These are phyloP conservation scores for Sthenelais limicola DNA, from an alignment of 2,888 invertebrate species.

Conservation along the genomic window DNA sequence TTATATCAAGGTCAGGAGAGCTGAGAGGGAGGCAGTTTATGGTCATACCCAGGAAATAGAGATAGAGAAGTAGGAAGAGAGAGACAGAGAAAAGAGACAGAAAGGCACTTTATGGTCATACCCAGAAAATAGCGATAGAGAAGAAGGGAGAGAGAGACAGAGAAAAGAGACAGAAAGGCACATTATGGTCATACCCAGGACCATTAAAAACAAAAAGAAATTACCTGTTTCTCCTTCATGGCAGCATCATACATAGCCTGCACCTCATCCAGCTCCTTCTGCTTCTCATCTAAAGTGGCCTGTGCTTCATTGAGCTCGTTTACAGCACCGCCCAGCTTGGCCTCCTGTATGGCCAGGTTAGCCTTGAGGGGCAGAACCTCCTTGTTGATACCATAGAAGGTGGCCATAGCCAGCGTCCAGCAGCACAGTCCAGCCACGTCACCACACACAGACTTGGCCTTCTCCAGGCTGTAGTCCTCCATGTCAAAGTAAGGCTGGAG, in stretches of 20 bases:
- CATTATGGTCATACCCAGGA: no score
- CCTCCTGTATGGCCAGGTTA: slow-evolving; percentile 65
- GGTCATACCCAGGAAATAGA: no score
- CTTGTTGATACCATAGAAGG: slow-evolving; percentile 85
- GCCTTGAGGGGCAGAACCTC: slow-evolving; percentile 92
- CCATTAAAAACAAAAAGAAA: not conserved
- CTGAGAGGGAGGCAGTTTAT: no score
- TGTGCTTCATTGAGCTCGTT: slow-evolving; percentile 58
- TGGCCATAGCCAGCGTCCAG: slow-evolving; percentile 70
- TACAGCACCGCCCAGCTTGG: slow-evolving; percentile 66
- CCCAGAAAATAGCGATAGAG: no score
- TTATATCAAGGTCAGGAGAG: no score
- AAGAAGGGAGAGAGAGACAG: no score
- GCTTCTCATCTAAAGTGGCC: slow-evolving; percentile 58
- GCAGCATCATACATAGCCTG: slow-evolving; percentile 61
- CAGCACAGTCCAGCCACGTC: slow-evolving; percentile 71
- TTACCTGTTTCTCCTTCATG: slow-evolving; percentile 59
- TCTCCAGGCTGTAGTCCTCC: slow-evolving; percentile 98
- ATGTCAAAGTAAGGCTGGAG: slow-evolving; percentile 85
- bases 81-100: no score
- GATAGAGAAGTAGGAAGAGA: no score
- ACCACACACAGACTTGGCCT: slow-evolving; percentile 81
- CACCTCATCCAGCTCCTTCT: slow-evolving; percentile 58
- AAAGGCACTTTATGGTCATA: no score
- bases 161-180: no score